Evolutionary conservation across 2,888 invertebrate genomes (phyloP), one percentile per base, ranked within the genome.

Genomic region (Patella depressa): DNA sequence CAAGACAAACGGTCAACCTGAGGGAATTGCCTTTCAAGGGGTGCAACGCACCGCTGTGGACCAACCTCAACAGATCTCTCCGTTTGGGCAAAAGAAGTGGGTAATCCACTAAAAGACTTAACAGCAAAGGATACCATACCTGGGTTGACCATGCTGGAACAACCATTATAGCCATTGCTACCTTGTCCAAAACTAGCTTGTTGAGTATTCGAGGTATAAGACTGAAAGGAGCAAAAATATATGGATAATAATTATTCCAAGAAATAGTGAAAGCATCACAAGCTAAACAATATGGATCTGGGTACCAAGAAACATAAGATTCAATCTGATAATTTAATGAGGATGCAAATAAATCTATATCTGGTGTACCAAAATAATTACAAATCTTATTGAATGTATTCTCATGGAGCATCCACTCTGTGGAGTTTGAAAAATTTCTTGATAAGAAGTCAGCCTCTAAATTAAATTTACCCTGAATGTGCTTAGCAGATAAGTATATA

Each of bases 341-440:
- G 24, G 80, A 80, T 55, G 76, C 80, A 76, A 81, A 81, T 45
- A 78, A 24, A 73, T 81, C 79, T 72, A 79, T 81, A 59, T 81
- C 72, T 14, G 81, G 79, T 17, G 29, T 53, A 17, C 76, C 73
- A 24, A 69, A 78, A 12, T 79, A 73, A 34, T 53, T 45, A 71
- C 75, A 74, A 53, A 81, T 70, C 29, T 76, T 77, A 14, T 69
- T 5, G 72, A 77, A 74, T 54, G 80, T 72, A 5, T 57, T 53
- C 45, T n/a, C 65, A 72, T 81, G 79, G 17, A 80, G 72, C 73
- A 72, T 78, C 80, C 77, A 80, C 71, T 82, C 80, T n/a, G 75
- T 72, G 12, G 75, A 72, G 53, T 80, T 79, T 29, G 75, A 78
- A 75, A 78, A 77, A 74, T 74, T 74, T 76, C 77, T 57, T 9